Evolutionary conservation across 2,113 vertebrate genomes (phyloP).

Genomic region (Scomber colias): DNA sequence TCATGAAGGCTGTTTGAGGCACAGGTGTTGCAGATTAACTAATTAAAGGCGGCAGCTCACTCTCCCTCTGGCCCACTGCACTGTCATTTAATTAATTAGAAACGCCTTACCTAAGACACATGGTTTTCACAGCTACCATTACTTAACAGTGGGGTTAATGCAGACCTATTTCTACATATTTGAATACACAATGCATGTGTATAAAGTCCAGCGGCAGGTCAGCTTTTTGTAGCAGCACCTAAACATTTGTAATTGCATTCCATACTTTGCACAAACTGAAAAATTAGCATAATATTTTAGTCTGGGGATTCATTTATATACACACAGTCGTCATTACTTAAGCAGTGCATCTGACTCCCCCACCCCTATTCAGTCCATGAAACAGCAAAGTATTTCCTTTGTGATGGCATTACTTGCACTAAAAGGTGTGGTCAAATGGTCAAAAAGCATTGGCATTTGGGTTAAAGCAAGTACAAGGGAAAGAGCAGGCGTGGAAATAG

Average conservation of each 20-base stretch:
- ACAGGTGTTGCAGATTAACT: slow-evolving; percentile 55
- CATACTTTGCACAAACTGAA: background rate
- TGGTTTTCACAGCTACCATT: background rate
- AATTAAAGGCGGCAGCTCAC: slow-evolving; percentile 18
- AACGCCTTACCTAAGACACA: too few species aligned
- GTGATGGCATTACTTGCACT: background rate
- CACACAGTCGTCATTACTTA: too few species aligned
- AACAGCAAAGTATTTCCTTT: background rate
- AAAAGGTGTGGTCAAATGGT: background rate
- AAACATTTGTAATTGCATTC: background rate
- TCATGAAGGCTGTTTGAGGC: background rate
- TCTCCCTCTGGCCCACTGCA: background rate
- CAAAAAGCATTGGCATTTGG: background rate
- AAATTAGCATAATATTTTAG: background rate
- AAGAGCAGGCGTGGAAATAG: background rate
- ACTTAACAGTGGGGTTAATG: background rate
- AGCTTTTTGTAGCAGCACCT: too few species aligned
- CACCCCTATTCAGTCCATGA: background rate
- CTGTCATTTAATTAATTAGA: background rate
- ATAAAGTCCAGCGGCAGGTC: too few species aligned
- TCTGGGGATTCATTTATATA: too few species aligned
- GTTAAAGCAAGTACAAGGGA: background rate
- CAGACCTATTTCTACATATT: background rate
- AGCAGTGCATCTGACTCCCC: too few species aligned
- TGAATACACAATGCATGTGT: too few species aligned